Conservation (phyloP, 2,113 vertebrate species). For the Gymnogyps californianus region DNA sequence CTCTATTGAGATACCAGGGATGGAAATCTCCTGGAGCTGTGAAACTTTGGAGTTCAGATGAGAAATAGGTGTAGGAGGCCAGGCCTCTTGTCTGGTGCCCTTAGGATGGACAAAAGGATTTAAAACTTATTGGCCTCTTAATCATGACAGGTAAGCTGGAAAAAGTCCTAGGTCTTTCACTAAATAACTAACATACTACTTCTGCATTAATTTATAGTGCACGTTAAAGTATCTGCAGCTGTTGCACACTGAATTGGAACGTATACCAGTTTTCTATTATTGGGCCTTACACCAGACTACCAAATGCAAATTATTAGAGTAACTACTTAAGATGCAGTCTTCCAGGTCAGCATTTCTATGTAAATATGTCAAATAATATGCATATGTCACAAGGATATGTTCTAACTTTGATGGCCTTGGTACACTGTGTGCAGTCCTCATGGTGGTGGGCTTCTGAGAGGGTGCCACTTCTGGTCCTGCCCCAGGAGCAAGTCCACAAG, state of each 20-base stretch:
- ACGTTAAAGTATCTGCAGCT: background rate
- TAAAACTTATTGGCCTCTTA: background rate
- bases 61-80: background rate
- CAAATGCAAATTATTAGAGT: background rate
- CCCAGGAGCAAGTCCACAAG: background rate
- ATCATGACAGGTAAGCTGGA: background rate
- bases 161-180: background rate
- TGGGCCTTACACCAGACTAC: background rate
- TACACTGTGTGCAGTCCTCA: background rate
- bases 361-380: background rate
- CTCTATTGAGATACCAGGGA: background rate
- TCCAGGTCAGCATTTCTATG: background rate
- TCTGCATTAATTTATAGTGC: background rate
- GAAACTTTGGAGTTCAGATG: background rate
- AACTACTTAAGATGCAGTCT: background rate
- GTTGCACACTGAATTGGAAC: background rate
- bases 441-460: background rate
- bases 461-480: background rate
- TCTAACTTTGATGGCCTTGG: background rate
- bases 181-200: background rate
- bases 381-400: background rate
- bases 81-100: background rate
- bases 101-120: background rate
- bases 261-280: background rate
- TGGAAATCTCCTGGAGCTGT: background rate